Evolutionary conservation across 2,113 vertebrate species (phyloP).

Genomic region (Hippocampus guttulatus): DNA sequence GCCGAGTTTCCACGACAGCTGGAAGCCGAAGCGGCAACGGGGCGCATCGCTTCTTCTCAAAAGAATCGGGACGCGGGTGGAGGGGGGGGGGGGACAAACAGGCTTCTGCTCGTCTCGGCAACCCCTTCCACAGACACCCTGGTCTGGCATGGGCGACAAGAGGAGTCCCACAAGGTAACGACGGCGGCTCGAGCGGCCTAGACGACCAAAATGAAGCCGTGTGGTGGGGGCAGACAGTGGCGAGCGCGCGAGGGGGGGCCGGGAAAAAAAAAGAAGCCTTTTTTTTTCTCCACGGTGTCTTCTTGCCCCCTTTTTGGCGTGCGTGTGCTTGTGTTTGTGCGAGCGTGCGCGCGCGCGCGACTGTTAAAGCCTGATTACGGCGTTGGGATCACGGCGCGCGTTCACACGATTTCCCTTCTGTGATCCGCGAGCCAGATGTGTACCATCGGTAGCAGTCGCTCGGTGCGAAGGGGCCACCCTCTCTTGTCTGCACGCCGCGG

Average conservation of each 20-base stretch:
- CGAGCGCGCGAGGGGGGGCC: slow-evolving; percentile 23
- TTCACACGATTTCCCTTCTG: slow-evolving; percentile 47
- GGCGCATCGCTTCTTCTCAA: slow-evolving; percentile 66
- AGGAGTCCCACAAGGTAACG: slow-evolving; percentile 95
- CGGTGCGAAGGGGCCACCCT: slow-evolving; percentile 43
- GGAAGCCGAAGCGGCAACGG: slow-evolving; percentile 75
- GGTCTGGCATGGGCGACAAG: slow-evolving; percentile 91
- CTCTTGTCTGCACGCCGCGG: slow-evolving; percentile 17
- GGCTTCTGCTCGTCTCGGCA: slow-evolving; percentile 57
- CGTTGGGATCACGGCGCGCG: slow-evolving; percentile 56
- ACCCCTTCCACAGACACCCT: slow-evolving; percentile 49
- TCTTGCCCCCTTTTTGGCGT: slow-evolving; percentile 33
- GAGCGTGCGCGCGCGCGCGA: slow-evolving; percentile 40
- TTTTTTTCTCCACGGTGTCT: slow-evolving; percentile 35
- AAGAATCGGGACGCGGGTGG: slow-evolving; percentile 41
- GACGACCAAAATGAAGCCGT: slow-evolving; percentile 12
- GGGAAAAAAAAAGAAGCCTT: slow-evolving; percentile 24
- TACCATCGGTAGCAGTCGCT: slow-evolving; percentile 40
- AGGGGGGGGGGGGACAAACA: slow-evolving; percentile 2
- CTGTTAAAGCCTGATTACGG: slow-evolving; percentile 69
- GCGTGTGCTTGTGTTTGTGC: slow-evolving; percentile 36
- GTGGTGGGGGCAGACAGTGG: slow-evolving; percentile 51
- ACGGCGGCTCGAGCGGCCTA: slow-evolving; percentile 18
- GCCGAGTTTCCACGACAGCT: slow-evolving; percentile 87
- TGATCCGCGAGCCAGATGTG: slow-evolving; percentile 42